Evolutionary conservation across 2,888 invertebrate species (phyloP), one percentile per base, ranked within the genome.

Genomic region (Agonopterix alstromeriana): DNA sequence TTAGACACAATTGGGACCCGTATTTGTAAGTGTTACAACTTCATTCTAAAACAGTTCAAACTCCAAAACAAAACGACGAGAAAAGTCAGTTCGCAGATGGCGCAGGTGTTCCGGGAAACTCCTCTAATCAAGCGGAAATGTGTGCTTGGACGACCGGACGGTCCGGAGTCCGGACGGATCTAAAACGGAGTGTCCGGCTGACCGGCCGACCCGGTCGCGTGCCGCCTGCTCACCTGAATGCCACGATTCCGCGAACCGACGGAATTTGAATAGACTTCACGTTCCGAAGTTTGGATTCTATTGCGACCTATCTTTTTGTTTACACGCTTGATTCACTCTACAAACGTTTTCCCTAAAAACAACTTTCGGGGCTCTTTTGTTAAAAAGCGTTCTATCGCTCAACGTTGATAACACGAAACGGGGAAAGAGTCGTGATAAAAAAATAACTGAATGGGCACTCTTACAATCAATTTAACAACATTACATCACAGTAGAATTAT

Each of bases 101-200:
- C 73, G 71, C 82, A 85, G 84, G 82, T 85, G 85, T 77, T 70
- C 71, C 71, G 60, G 57, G 68, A 65, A 68, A 73, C 77, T 78
- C 65, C 75, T 82, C 81, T 85, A 86, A 86, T 87, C 87, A 85
- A 82, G 80, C 78, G 83, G 82, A 86, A 86, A 83, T 78, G 68
- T 82, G 81, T 77, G 77, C 80, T 82, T 67, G 70, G 71, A 67
- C 74, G 75, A 63, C 64, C 73, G 72, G 65, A 53, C 55, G 56
- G 53, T 56, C 65, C 62, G 63, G 56, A 59, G 53, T 56, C 65
- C 62, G 63, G 56, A 59, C 48, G 41, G 45, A 47, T 45, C 42
- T 43, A 35, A 42, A 40, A 35, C 53, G 53, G 53, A 27, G 55
- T 48, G 48, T 56, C 59, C 62, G 53, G 50, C 59, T 59, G 65